These are phyloP conservation scores for Zaprionus africanus DNA, from an alignment of 1,140 invertebrate species.

Conservation along the genomic window DNA sequence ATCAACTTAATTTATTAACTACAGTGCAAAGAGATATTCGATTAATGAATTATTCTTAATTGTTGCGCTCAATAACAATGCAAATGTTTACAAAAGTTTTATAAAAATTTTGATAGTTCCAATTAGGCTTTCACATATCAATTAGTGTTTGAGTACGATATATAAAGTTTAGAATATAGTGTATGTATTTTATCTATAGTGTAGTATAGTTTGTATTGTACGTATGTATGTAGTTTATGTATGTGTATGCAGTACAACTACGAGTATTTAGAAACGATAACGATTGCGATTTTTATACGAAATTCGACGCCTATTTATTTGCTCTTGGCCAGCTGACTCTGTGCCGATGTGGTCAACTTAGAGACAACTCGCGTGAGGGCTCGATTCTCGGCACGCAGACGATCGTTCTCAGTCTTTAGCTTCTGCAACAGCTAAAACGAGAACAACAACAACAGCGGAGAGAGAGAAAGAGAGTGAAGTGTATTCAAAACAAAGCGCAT, in stretches of 20 bases:
- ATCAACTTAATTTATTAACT: conserved; percentile 41
- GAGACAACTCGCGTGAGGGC: conserved; percentile 97
- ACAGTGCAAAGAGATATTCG: conserved; percentile 27
- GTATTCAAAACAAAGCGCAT: conserved; percentile 54
- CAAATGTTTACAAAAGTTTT: conserved; percentile 28
- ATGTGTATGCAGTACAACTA: conserved; percentile 16
- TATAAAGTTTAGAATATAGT: conserved; percentile 22
- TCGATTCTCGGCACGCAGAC: conserved; percentile 97
- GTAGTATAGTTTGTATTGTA: conserved; percentile 15
- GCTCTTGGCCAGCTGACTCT: conserved; percentile 84
- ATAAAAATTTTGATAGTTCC: conserved; percentile 15
- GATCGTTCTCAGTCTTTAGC: conserved; percentile 98
- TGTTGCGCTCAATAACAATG: conserved; percentile 51
- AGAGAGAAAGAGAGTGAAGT: conserved; percentile 48
- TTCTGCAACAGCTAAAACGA: conserved; percentile 97
- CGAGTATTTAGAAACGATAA: conserved; percentile 33
- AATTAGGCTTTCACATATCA: conserved; percentile 20
- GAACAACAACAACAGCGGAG: conserved; percentile 55
- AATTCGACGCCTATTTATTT: conserved; percentile 59
- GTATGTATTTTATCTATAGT: conserved; percentile 16
- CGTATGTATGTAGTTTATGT: conserved; percentile 27
- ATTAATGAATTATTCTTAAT: conserved; percentile 48
- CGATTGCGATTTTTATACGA: conserved; percentile 39
- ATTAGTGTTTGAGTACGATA: conserved; percentile 22
- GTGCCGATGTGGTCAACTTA: conserved; percentile 95